These are phyloP conservation scores for Dorcus parallelipipedus DNA, from an alignment of 2,888 invertebrate species.

Conservation along the genomic window DNA sequence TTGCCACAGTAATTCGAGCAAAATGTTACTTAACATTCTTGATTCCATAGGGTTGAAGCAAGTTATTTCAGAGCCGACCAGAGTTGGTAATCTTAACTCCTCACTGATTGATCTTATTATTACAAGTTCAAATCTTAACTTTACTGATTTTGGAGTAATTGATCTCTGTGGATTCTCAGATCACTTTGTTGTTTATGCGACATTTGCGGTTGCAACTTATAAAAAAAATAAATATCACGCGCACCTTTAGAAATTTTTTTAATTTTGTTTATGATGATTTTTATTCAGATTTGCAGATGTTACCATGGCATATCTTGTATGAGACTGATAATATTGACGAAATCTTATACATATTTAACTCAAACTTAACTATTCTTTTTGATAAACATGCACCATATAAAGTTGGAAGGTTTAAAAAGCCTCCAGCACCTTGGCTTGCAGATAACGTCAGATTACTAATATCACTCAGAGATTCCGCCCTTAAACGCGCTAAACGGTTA, in stretches of 20 bases:
- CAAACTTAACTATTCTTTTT: background rate
- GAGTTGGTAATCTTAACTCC: background rate
- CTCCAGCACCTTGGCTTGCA: background rate
- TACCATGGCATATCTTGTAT: background rate
- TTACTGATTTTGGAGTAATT: background rate
- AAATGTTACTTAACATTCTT: too few relatives aligned
- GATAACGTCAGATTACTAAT: background rate
- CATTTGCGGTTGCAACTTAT: background rate
- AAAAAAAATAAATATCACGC: background rate
- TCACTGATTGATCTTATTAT: background rate
- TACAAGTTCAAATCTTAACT: background rate
- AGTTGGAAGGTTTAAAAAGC: background rate
- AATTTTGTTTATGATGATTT: background rate
- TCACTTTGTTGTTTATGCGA: background rate
- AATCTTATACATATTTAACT: background rate
- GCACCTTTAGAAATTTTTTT: background rate
- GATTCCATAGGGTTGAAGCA: background rate
- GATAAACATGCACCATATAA: background rate
- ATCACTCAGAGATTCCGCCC: background rate
- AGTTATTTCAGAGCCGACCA: background rate
- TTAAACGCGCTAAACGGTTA: background rate
- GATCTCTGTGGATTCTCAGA: background rate
- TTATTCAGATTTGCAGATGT: background rate
- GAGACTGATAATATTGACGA: background rate
- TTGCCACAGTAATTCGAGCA: too few relatives aligned